Percentiles rank a stretch among this genome's conserved stretches.
phyloP scores from a whole-genome alignment of 2,888 invertebrate species.

The Teleogryllus oceanicus region DNA sequence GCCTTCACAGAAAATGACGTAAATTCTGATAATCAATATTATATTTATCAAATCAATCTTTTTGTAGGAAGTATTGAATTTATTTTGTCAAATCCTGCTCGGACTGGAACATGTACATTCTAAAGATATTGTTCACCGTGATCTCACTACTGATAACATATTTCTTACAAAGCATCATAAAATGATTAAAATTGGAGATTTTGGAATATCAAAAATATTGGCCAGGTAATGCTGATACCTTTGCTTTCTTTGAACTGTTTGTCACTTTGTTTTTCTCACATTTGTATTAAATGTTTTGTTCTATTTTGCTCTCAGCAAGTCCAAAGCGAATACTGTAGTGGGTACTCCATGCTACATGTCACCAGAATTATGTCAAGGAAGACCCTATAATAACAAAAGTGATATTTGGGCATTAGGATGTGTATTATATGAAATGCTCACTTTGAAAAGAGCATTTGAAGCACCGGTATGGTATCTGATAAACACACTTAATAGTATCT shows the following conservation, averaged over 20 bases:
- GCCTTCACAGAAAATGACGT: too few relatives aligned
- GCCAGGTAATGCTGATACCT: constrained; percentile 51
- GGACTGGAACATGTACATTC: constrained; percentile 78
- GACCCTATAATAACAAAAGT: constrained; percentile 72
- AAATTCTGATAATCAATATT: too few relatives aligned
- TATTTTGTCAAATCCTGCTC: constrained; percentile 69
- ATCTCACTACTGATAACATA: constrained; percentile 82
- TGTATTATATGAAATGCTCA: constrained; percentile 74
- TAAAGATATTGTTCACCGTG: constrained; percentile 74
- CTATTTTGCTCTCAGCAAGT: constrained; percentile 50
- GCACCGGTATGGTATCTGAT: constrained; percentile 56
- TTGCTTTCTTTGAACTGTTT: too few relatives aligned
- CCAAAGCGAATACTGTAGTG: constrained; percentile 62
- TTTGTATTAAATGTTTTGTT: neutral
- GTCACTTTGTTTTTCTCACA: too few relatives aligned
- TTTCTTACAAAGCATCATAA: constrained; percentile 65
- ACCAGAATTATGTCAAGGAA: constrained; percentile 76
- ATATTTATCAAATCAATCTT: constrained; percentile 25
- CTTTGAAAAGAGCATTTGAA: constrained; percentile 69
- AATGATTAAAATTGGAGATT: constrained; percentile 77
- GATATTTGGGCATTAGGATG: constrained; percentile 87
- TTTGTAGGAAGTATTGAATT: constrained; percentile 62
- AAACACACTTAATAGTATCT: neutral
- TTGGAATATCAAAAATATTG: constrained; percentile 76
- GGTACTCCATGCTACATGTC: constrained; percentile 82